These are phyloP conservation scores for Siniperca undulata DNA, from an alignment of 2,797 vertebrate species.

Conservation along the genomic window DNA sequence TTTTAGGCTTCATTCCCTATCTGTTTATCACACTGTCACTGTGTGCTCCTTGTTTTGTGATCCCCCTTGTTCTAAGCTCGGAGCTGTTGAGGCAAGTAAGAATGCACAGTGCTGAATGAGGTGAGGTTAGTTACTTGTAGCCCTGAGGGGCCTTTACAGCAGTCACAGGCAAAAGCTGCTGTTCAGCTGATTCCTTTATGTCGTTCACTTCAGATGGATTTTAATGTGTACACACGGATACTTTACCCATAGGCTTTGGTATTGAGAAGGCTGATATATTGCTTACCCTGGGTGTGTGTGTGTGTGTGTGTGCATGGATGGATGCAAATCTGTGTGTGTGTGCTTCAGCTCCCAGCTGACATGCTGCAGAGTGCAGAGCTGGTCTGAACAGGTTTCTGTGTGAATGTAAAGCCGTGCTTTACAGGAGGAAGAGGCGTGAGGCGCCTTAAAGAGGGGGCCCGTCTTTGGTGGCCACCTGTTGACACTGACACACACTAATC, in stretches of 20 bases:
- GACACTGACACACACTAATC: slow-evolving; percentile 86
- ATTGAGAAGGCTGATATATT: slow-evolving; percentile 34
- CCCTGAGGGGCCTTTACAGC: slow-evolving; percentile 59
- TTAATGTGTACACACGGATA: slow-evolving; percentile 41
- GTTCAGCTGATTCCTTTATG: slow-evolving; percentile 49
- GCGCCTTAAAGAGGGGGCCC: slow-evolving; percentile 63
- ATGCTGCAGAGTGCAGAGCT: slow-evolving; percentile 65
- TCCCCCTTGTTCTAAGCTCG: slow-evolving; percentile 24
- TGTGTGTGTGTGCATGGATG: slow-evolving; percentile 9
- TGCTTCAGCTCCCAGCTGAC: slow-evolving; percentile 64
- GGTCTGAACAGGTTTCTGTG: slow-evolving; percentile 83
- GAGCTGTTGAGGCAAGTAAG: slow-evolving; percentile 77
- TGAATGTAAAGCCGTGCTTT: slow-evolving; percentile 74
- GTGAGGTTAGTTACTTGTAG: slow-evolving; percentile 64
- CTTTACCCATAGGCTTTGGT: slow-evolving; percentile 41
- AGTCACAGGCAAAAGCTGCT: slow-evolving; percentile 37
- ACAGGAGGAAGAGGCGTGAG: slow-evolving; percentile 76
- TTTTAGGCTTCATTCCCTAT: not conserved
- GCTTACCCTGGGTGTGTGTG: slow-evolving; percentile 28
- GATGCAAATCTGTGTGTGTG: slow-evolving; percentile 34
- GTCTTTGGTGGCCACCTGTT: slow-evolving; percentile 85
- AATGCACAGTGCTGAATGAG: slow-evolving; percentile 58
- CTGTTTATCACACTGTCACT: slow-evolving; percentile 41
- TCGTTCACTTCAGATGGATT: slow-evolving; percentile 37
- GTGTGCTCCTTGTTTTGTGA: slow-evolving; percentile 11